Evolutionary conservation across 2,888 invertebrate species (phyloP), one percentile per base, ranked within the genome.

Genomic region (Gnatocerus cornutus): DNA sequence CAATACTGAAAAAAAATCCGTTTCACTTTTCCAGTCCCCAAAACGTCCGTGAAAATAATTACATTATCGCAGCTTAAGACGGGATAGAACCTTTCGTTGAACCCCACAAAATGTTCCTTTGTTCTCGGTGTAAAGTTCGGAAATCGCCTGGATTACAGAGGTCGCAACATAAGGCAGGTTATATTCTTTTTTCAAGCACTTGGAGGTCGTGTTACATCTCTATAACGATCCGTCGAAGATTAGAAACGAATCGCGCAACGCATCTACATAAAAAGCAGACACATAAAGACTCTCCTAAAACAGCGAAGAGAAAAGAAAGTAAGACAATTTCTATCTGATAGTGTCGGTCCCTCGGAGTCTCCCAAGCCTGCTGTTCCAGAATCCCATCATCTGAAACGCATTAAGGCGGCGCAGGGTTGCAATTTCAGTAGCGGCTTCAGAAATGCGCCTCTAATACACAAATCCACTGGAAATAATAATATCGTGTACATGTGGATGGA

Each of bases 351-450:
- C 66, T 66, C 43, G 45, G 66, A 71, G 62, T 73, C 69, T 69
- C 74, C 74, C 74, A 66, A 64, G 71, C 63, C 77, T 71, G 75
- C 71, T 76, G 74, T 75, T 77, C 71, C 58, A 71, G 73, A 77
- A 78, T 79, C 77, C 78, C 74, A 77, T 76, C 78, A 77, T 77
- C 76, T 71, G 71, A 78, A 79, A 78, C 77, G 77, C 77, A 79
- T 79, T 79, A 79, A 73, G 73, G 76, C 73, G 68, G 72, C 71
- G 73, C 76, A 69, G 73, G 75, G 77, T 76, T 77, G 77, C 75
- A 77, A 77, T 77, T 77, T 73, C 70, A 64, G 29, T 65, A 61
- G 33, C 52, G 45, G 58, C 43, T 14, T 43, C 45, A 48, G 68
- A 62, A 68, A 68, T 67, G 62, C 72, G 71, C 63, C 69, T 71